These are phyloP conservation scores for Himalopsyche tibetana DNA, from an alignment of 2,888 invertebrate species.

Conservation along the genomic window DNA sequence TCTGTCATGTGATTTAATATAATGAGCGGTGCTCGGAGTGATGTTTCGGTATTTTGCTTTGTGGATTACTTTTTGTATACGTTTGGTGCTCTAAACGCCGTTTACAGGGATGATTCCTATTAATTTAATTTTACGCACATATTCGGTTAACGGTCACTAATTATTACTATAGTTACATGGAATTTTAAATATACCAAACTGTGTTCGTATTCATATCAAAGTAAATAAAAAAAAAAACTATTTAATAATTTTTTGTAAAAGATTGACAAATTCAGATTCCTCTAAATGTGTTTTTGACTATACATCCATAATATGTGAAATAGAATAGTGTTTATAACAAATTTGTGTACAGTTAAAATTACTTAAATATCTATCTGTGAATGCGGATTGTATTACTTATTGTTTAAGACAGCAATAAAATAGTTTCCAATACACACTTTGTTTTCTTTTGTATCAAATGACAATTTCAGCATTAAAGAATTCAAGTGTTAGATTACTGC, in stretches of 20 bases:
- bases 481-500: too few species aligned
- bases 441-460: slow-evolving; percentile 4
- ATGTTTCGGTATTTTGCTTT: slow-evolving; percentile 51
- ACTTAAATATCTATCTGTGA: slow-evolving; percentile 57
- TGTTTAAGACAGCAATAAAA: slow-evolving; percentile 62
- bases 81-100: neutral
- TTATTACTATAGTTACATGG: slow-evolving; percentile 17
- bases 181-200: slow-evolving; percentile 63
- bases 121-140: slow-evolving; percentile 48
- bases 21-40: slow-evolving; percentile 64
- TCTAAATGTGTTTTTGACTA: slow-evolving; percentile 53
- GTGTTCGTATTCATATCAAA: slow-evolving; percentile 66
- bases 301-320: slow-evolving; percentile 50
- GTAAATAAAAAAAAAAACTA: slow-evolving; percentile 48
- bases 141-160: slow-evolving; percentile 46
- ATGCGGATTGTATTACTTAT: slow-evolving; percentile 58
- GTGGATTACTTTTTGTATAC: slow-evolving; percentile 29
- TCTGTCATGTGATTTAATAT: slow-evolving; percentile 57
- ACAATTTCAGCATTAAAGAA: too few species aligned
- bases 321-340: slow-evolving; percentile 61
- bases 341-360: slow-evolving; percentile 64
- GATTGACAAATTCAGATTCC: slow-evolving; percentile 53
- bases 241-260: slow-evolving; percentile 44
- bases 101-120: slow-evolving; percentile 44
- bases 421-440: slow-evolving; percentile 55